phyloP scores from a whole-genome alignment of 2,113 vertebrate species.

The Elephantulus edwardii region DNA sequence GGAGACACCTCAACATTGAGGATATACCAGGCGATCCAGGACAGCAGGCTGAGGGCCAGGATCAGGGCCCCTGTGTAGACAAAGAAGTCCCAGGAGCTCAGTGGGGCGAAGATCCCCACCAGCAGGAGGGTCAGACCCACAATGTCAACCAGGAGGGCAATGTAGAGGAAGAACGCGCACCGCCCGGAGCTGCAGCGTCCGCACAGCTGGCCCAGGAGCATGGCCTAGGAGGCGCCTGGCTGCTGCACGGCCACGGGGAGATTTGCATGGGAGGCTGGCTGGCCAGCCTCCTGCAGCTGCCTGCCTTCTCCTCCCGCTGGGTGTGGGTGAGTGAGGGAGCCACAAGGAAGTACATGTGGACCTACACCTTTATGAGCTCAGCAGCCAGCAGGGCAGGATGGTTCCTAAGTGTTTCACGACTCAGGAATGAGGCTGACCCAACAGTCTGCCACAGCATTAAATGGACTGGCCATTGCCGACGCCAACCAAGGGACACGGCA shows the following conservation, averaged over 20 bases:
- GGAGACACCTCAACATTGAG: slow-evolving; percentile 85
- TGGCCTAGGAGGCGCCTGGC: slow-evolving; percentile 21
- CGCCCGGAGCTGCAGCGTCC: slow-evolving; percentile 26
- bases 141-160: slow-evolving; percentile 86
- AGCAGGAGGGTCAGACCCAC: slow-evolving; percentile 87
- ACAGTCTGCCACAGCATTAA: slow-evolving; percentile 14
- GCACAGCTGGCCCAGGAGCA: slow-evolving; percentile 21
- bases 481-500: not conserved
- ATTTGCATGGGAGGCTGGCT: slow-evolving; percentile 23
- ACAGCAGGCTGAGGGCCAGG: slow-evolving; percentile 89
- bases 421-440: slow-evolving; percentile 28
- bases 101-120: slow-evolving; percentile 84
- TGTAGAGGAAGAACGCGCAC: slow-evolving; percentile 70
- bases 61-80: slow-evolving; percentile 88
- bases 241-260: not conserved
- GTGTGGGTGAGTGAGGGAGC: slow-evolving; percentile 47
- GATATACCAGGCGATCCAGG: slow-evolving; percentile 93
- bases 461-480: not conserved
- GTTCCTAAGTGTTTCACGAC: slow-evolving; percentile 74
- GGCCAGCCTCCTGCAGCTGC: slow-evolving; percentile 33
- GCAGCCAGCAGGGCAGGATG: slow-evolving; percentile 70
- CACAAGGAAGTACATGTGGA: slow-evolving; percentile 83
- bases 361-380: slow-evolving; percentile 75
- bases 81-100: slow-evolving; percentile 92
- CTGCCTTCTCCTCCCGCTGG: slow-evolving; percentile 41